Evolutionary conservation across 92 coral and sea anemone genomes (phyloP).

Genomic region (Phenganax marumi): DNA sequence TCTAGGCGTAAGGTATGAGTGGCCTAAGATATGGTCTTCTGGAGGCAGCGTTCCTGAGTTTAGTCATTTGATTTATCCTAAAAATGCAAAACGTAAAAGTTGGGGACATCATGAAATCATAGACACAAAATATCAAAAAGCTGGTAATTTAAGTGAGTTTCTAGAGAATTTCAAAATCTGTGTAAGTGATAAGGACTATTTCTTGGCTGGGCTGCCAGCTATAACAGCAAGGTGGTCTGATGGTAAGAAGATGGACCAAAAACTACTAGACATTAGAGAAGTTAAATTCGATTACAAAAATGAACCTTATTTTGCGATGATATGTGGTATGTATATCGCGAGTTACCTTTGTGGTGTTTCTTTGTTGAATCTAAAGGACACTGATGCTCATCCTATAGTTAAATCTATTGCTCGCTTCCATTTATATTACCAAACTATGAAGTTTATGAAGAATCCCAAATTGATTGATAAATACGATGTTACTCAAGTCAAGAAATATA

Average conservation of each 20-base stretch:
- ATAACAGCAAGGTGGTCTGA: neutral
- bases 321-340: neutral
- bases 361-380: neutral
- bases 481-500: neutral
- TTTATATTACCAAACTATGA: neutral
- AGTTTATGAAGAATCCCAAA: neutral
- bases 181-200: neutral
- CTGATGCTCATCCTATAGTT: neutral
- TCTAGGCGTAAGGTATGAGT: neutral
- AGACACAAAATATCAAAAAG: neutral
- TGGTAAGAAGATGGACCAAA: too few species aligned
- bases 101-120: too few species aligned
- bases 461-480: neutral
- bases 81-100: too few species aligned
- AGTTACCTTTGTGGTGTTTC: neutral
- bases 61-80: neutral
- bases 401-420: neutral
- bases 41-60: neutral
- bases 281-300: too few species aligned
- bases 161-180: neutral
- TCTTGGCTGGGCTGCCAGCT: neutral
- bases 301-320: neutral
- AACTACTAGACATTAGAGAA: too few species aligned
- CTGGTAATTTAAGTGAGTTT: neutral
- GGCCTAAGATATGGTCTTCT: neutral